Base-by-base conservation (phyloP, 2,797 vertebrate species). In the Enteromius afrohamiltoni region DNA sequence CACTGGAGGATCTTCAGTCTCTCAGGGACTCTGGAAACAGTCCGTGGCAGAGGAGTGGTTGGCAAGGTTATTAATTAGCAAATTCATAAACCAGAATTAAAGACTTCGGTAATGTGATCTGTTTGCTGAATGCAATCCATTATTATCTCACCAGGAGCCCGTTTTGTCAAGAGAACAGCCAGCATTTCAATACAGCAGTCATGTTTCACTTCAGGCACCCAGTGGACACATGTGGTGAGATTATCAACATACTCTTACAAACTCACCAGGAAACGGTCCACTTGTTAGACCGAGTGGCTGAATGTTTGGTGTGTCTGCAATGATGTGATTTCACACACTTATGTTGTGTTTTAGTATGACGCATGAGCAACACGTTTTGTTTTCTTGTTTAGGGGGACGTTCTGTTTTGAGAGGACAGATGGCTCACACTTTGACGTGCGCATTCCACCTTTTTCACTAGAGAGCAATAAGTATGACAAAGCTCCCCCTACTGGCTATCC, bases 1-100 rank as follows among this genome's bases (percentile, higher is more conserved):
- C 98, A 99, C 93, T 99, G 98, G 98, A 96, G 98, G 90, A 99
- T 99, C 93, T 99, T 99, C 89, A 99, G 98, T 89, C 94, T 99
- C 64, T 98, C 98, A 0, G 98, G 98, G 87, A 99, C 98, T 51
- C 91, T 99, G 94, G 98, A 99, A 93, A 99, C 98, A 0, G 98
- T 99, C 70, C 92, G 98, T 40, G 98, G 98, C 58, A 95, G 98
- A 4, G 98, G 98, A 0, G 98, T 99, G 1, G 98, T 99, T 0
- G 98, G 98, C 90, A 94, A 97, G 93, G 98, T 16, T 42, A 21
- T 74, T 65, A 51, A 23, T 47, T 19, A 29, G 42, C n/a, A 51
- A 51, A 49, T 4, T 6, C 11, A 31, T 31, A 58, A 75, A 40
- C 62, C 23, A 49, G 16, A 76, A 17, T 21, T 9, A n/a, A 62